phyloP scores from a whole-genome alignment of 2,888 invertebrate species.

The Leptopterna dolabrata region DNA sequence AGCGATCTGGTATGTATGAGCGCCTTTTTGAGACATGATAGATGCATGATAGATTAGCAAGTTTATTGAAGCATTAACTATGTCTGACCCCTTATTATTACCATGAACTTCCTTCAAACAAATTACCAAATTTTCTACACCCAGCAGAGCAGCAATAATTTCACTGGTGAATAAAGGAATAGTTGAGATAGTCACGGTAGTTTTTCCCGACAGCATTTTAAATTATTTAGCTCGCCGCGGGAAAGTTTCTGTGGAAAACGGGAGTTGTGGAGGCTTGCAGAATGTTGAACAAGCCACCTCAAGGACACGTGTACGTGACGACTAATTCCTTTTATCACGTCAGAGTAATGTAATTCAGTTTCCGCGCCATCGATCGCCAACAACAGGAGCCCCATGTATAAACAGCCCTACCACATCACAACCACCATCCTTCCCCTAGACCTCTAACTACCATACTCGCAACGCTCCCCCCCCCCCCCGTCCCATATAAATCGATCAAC shows the following conservation, averaged over 20 bases:
- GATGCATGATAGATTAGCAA: no score
- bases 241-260: neutral
- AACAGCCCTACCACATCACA: constrained; percentile 7
- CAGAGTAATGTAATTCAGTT: constrained; percentile 7
- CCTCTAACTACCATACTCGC: neutral
- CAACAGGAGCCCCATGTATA: neutral
- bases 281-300: neutral
- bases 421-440: neutral
- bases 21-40: no score
- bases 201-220: neutral
- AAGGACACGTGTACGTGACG: constrained; percentile 11
- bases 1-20: no score
- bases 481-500: neutral
- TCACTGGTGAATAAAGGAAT: neutral
- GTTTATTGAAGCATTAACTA: no score
- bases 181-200: neutral
- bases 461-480: neutral
- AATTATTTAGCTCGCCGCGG: neutral
- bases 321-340: constrained; percentile 11
- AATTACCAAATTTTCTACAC: no score
- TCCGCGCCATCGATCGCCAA: neutral
- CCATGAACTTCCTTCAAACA: no score
- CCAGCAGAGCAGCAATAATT: neutral
- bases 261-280: neutral
- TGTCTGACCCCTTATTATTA: no score